Base-by-base conservation (phyloP, 2,797 vertebrate genomes). In the Poecilia velifera region DNA sequence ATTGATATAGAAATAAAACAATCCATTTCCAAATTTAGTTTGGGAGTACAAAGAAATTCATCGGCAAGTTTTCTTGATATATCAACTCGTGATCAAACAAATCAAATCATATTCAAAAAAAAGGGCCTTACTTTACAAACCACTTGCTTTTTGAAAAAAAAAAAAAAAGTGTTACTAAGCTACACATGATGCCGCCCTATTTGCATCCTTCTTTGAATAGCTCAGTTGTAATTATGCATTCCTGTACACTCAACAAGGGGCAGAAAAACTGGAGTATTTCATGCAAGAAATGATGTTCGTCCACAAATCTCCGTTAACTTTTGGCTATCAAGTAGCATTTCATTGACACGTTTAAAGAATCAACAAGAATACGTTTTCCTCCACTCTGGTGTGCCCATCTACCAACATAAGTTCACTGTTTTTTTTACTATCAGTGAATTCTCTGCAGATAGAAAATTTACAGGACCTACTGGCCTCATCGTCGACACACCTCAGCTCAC, bases 401-500 rank as follows among this genome's bases (percentile, higher is more conserved):
- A 22, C 10, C 13, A 5, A 84, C 78, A 18, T 36, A 25, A 47
- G 80, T 64, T 45, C 6, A 25, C 14, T 25, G 45, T 39, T 39
- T 43, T 41, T 39, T 39, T 41, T 41, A 1, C 28, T n/a, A n/a
- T n/a, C n/a, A n/a, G 25, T 74, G 8, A 70, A 73, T 82, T 25
- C 20, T 43, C 53, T 68, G 74, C 71, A 80, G 72, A 73, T 78
- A 47, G 55, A 73, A 31, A 3, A 45, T 76, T 31, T 0, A 34
- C 47, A 20, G 0, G 81, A 73, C 25, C 75, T 45, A 39, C 73
- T 82, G 72, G 86, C 45, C 72, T 47, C 0, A 14, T 55, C 31
- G 80, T 66, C 78, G 73, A 83, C 70, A 74, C 46, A 55, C 47
- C 39, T 77, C 39, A 76, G 80, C 34, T 25, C 53, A 72, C 70